Conservation (phyloP, 2,797 vertebrate genomes). For the Pteropus rufus region DNA sequence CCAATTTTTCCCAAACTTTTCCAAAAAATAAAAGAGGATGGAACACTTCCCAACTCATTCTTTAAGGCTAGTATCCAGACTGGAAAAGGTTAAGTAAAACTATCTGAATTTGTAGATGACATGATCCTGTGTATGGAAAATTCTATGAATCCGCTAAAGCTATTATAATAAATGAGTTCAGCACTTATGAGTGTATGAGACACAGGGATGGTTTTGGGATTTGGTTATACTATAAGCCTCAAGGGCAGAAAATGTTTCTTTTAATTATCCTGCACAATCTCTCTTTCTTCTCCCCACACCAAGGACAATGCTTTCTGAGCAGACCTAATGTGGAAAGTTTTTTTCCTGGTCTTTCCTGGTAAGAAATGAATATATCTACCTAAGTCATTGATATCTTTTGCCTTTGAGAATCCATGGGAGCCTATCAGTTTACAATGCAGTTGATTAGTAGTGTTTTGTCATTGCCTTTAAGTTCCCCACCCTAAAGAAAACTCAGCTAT, state of each 20-base stretch:
- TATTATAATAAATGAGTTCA: not conserved
- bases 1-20: not conserved
- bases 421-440: not conserved
- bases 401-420: not conserved
- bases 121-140: not conserved
- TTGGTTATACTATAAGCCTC: not conserved
- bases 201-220: not conserved
- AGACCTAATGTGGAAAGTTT: not conserved
- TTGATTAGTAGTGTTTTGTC: not conserved
- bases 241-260: not conserved
- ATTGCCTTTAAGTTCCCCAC: not conserved
- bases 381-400: not conserved
- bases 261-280: not conserved
- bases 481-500: not conserved
- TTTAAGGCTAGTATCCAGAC: not conserved
- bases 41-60: not conserved
- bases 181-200: not conserved
- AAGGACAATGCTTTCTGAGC: not conserved
- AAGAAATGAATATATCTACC: not conserved
- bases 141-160: not conserved
- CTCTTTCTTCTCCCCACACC: not conserved
- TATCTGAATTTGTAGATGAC: not conserved
- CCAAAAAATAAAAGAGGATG: not conserved
- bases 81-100: not conserved
- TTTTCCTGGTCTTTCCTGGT: not conserved